A percentile compares a stretch with the other conserved stretches of the same genome.
These are phyloP conservation scores for Cyphomyrus plagiostoma DNA, from an alignment of 2,113 vertebrate genomes.

Conservation along the genomic window DNA sequence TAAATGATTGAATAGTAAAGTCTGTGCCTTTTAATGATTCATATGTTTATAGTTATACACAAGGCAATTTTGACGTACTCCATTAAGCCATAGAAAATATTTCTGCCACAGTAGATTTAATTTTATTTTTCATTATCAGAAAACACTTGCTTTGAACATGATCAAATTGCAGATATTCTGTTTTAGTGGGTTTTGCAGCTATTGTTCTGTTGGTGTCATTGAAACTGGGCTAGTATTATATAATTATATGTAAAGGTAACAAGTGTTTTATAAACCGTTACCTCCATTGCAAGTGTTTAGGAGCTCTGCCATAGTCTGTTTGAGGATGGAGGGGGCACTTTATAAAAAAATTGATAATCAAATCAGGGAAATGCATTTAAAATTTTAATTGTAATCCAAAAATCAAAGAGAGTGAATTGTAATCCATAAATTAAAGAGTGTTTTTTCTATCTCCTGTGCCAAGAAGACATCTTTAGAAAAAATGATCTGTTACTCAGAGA, in stretches of 20 bases:
- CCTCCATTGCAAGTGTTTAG: background rate
- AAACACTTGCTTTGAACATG: background rate
- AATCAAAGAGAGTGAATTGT: background rate
- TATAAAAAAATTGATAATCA: background rate
- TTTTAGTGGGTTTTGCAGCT: background rate
- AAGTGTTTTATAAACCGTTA: background rate
- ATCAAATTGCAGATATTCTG: background rate
- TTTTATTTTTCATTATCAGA: background rate
- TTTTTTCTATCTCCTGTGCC: background rate
- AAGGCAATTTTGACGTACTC: background rate
- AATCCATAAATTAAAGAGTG: background rate
- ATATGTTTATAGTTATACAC: background rate
- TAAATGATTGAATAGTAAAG: background rate
- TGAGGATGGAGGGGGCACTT: background rate
- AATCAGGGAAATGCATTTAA: background rate
- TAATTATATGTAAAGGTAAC: background rate
- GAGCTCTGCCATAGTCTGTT: background rate
- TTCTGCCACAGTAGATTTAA: background rate
- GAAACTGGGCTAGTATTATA: background rate
- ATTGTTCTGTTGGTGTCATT: background rate
- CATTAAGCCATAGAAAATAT: background rate
- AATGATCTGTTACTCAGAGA: background rate
- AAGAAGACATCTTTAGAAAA: background rate
- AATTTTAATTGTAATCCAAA: background rate
- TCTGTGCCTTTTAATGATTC: background rate